Evolutionary conservation across 2,888 invertebrate genomes (phyloP).

Genomic region (Melipona beecheii): DNA sequence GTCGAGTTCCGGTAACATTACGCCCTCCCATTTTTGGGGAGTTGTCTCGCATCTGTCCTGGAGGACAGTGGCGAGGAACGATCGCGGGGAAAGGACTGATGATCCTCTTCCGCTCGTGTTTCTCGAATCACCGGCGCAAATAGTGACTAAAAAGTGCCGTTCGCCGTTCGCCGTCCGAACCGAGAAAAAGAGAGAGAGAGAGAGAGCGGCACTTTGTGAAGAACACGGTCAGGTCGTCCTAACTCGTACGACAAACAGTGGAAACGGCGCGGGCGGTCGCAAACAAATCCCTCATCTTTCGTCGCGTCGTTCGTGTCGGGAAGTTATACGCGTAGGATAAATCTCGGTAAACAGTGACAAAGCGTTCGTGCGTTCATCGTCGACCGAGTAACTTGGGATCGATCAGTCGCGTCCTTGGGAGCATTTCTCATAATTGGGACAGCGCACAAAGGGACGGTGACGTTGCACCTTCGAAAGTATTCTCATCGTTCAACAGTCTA

Average conservation of each 20-base stretch:
- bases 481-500: slow-evolving; percentile 5
- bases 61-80: slow-evolving; percentile 6
- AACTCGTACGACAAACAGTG: slow-evolving; percentile 79
- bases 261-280: slow-evolving; percentile 72
- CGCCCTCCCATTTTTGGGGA: background rate
- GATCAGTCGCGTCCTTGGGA: slow-evolving; percentile 32
- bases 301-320: background rate
- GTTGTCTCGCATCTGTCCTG: slow-evolving; percentile 1
- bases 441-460: slow-evolving; percentile 44
- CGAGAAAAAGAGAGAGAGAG: slow-evolving; percentile 1
- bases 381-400: slow-evolving; percentile 20
- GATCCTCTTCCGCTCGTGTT: slow-evolving; percentile 45
- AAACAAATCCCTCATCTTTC: slow-evolving; percentile 69
- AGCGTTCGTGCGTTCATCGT: slow-evolving; percentile 33
- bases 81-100: slow-evolving; percentile 26
- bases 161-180: slow-evolving; percentile 41
- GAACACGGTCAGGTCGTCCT: slow-evolving; percentile 64
- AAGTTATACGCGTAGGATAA: slow-evolving; percentile 37
- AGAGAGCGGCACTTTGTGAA: slow-evolving; percentile 65
- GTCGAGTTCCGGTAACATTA: background rate
- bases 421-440: slow-evolving; percentile 50
- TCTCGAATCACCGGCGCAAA: slow-evolving; percentile 63
- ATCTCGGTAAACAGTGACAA: slow-evolving; percentile 62
- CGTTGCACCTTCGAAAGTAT: slow-evolving; percentile 25
- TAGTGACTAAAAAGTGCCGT: slow-evolving; percentile 58